Evolutionary conservation across 2,113 vertebrate species (phyloP), one percentile per base, ranked within the genome.

Genomic region (Syngnathus floridae): DNA sequence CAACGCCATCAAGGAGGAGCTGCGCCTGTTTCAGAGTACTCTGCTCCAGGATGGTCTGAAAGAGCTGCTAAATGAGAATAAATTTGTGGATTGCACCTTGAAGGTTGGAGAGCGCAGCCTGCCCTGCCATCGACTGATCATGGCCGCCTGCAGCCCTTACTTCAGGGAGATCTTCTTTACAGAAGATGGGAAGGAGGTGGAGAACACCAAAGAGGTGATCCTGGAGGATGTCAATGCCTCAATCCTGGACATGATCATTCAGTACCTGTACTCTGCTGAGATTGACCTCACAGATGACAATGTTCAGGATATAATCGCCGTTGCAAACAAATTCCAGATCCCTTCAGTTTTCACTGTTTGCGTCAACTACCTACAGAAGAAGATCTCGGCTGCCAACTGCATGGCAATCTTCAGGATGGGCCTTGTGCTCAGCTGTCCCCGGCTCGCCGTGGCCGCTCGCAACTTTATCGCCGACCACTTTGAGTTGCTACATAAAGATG

Each of bases 111-210:
- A 96, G 84, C 94, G 91, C 83, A 93, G 91, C 82, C 89, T 99
- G 65, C 95, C 97, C 41, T 99, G 97, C 86, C 97, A 99, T 83
- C 91, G 95, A 75, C 83, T 98, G 69, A 97, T 99, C 87, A 89
- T 99, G 86, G 96, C 97, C 0, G 96, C 97, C 38, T 99, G 97
- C 76, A 99, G 97, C 78, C 97, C 97, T 21, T 98, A 98, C 79
- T 99, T 99, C 90, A 93, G 96, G 74, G 97, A 98, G 86, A 92
- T 95, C 72, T 98, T 99, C 89, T 92, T 99, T 87, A 93, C 95
- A 1, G 96, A 98, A 68, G 93, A 97, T 31, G 94, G 90, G 5
- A 95, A 96, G 87, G 93, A 92, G 74, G 84, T 91, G 79, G 85
- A 89, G 73, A 86, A 84, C 78, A 95, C 94, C 78, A 95, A 93